phyloP scores from a whole-genome alignment of 2,888 invertebrate genomes.

The Lycia hirtaria region DNA sequence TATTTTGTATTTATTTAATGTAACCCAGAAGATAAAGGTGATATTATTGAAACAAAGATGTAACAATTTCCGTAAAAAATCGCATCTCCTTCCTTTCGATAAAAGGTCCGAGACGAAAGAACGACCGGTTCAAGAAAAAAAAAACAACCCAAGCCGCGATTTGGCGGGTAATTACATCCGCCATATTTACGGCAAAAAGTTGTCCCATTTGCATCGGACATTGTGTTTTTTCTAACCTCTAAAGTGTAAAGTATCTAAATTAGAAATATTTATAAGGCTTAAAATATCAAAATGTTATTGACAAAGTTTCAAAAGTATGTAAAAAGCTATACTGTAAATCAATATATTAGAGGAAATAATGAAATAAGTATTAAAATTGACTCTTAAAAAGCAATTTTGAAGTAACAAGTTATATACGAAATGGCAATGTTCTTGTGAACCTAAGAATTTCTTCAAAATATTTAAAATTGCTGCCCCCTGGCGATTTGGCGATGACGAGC shows the following conservation, averaged over 20 bases:
- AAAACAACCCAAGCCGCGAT: conserved; percentile 48
- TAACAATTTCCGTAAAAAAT: conserved; percentile 46
- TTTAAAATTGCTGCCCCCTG: conserved; percentile 42
- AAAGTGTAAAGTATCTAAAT: no score
- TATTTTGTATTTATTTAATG: no score
- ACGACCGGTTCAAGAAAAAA: conserved; percentile 44
- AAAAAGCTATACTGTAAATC: no score
- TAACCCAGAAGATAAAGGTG: no score
- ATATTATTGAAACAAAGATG: conserved; percentile 30
- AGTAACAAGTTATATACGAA: not conserved
- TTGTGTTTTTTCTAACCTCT: conserved; percentile 10
- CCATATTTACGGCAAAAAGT: conserved; percentile 51
- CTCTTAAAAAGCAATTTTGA: no score
- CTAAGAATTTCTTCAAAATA: conserved; percentile 31
- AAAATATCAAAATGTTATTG: no score
- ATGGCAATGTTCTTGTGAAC: not conserved
- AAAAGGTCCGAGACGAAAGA: conserved; percentile 50
- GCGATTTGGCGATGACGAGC: conserved; percentile 51
- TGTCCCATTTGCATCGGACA: conserved; percentile 26
- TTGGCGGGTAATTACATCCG: conserved; percentile 67
- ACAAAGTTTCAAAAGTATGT: no score
- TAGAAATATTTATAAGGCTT: no score
- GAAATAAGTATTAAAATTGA: no score
- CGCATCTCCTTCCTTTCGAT: conserved; percentile 46
- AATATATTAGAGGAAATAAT: no score